A percentile compares a stretch with the other conserved stretches of the same genome.
phyloP scores from a whole-genome alignment of 2,797 vertebrate genomes.

The Serranus cabrilla region DNA sequence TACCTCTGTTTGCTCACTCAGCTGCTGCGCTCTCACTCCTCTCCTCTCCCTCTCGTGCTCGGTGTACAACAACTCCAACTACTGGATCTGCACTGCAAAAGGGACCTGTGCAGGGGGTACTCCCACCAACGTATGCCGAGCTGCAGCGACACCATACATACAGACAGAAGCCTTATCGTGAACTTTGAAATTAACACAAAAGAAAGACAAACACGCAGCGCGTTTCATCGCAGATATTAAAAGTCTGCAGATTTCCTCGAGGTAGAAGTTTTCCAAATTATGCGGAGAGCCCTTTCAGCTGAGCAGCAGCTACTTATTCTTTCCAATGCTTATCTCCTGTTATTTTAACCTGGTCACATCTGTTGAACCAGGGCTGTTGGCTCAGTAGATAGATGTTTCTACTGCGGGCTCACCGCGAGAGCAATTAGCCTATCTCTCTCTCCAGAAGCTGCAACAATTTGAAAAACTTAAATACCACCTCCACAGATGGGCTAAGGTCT shows the following conservation, averaged over 20 bases:
- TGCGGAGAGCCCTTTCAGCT: conserved; percentile 22
- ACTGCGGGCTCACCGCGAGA: conserved; percentile 13
- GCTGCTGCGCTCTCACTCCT: conserved; percentile 67
- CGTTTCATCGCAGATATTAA: not conserved
- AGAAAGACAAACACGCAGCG: not conserved
- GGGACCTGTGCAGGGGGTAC: conserved; percentile 85
- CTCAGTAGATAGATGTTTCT: conserved; percentile 59
- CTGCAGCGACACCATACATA: conserved; percentile 72
- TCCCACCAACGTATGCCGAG: conserved; percentile 72
- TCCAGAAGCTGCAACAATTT: conserved; percentile 10
- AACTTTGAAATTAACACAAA: conserved; percentile 33
- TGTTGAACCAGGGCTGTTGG: conserved; percentile 67
- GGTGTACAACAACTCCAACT: conserved; percentile 84
- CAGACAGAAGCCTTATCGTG: not conserved
- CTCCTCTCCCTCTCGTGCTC: conserved; percentile 67
- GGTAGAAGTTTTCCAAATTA: conserved; percentile 9
- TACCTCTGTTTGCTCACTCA: conserved; percentile 79
- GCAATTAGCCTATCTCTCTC: conserved; percentile 39
- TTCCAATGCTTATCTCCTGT: conserved; percentile 67
- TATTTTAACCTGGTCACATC: conserved; percentile 80
- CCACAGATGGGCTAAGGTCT: not conserved
- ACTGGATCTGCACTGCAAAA: conserved; percentile 83
- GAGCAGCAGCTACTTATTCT: conserved; percentile 55
- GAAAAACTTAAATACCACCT: not conserved
- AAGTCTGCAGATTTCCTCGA: not conserved